Percentiles rank a stretch among this genome's conserved stretches.
These are phyloP conservation scores for Procavia capensis DNA, from an alignment of 2,113 vertebrate species.

Conservation along the genomic window DNA sequence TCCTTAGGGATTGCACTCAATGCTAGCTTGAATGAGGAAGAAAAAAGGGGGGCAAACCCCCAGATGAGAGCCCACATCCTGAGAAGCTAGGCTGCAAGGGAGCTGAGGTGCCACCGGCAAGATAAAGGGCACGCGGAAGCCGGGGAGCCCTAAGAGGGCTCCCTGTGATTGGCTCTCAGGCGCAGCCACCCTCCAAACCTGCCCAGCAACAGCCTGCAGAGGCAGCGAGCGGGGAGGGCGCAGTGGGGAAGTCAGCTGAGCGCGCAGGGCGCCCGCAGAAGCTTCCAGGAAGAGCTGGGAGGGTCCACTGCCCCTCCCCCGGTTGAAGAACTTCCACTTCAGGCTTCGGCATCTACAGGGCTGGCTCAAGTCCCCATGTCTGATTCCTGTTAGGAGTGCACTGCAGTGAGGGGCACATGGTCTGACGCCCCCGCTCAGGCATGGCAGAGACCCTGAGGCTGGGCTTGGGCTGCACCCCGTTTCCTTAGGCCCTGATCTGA, in stretches of 20 bases:
- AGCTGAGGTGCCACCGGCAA: background rate
- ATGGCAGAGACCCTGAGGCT: background rate
- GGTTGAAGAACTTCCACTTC: background rate
- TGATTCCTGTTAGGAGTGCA: background rate
- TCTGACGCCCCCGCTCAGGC: background rate
- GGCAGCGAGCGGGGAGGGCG: conserved; percentile 19
- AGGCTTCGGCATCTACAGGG: background rate
- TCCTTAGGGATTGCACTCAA: background rate
- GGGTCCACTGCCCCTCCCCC: conserved; percentile 1
- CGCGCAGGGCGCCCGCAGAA: background rate
- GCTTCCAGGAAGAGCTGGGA: conserved; percentile 72
- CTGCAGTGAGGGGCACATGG: background rate
- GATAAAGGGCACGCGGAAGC: background rate
- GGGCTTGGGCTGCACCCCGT: background rate
- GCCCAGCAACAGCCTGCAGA: conserved; percentile 77
- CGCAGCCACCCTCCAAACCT: conserved; percentile 22
- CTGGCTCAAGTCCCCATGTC: background rate
- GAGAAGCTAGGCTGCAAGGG: background rate
- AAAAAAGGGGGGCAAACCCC: background rate
- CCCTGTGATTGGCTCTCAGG: conserved; percentile 70
- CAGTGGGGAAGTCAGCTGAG: conserved; percentile 73
- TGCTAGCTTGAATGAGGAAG: background rate
- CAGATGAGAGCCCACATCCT: background rate
- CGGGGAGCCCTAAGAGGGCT: background rate
- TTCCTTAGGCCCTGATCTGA: background rate